These are phyloP conservation scores for Tethya wilhelma DNA, from an alignment of 37 sponge, comb jelly and placozoan species.

Conservation along the genomic window DNA sequence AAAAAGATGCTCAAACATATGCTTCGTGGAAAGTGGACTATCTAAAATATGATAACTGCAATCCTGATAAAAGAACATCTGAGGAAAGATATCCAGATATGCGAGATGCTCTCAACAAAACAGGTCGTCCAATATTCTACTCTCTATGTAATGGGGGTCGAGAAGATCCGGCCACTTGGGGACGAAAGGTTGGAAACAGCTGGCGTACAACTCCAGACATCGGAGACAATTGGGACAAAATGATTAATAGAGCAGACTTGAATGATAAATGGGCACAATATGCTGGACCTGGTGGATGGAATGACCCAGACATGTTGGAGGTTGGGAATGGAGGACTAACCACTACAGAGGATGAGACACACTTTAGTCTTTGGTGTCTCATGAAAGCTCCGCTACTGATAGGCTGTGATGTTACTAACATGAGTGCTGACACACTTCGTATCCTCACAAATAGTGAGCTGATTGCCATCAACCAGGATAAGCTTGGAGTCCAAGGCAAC, in stretches of 20 bases:
- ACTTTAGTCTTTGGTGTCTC: constrained; percentile 89
- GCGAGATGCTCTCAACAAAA: constrained; percentile 79
- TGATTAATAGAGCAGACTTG: constrained; percentile 47
- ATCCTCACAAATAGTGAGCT: constrained; percentile 87
- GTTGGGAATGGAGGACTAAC: constrained; percentile 83
- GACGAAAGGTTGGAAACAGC: constrained; percentile 77
- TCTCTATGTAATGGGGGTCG: constrained; percentile 84
- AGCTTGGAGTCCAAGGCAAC: constrained; percentile 73
- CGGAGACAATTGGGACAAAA: constrained; percentile 64
- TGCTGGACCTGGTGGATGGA: constrained; percentile 88
- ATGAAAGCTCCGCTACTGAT: constrained; percentile 88
- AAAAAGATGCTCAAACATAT: constrained; percentile 71
- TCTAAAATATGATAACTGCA: constrained; percentile 88
- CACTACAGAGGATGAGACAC: constrained; percentile 64
- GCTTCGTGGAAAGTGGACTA: constrained; percentile 82
- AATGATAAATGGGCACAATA: constrained; percentile 65
- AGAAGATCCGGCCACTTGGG: constrained; percentile 77
- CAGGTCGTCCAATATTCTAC: constrained; percentile 80
- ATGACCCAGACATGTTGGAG: constrained; percentile 91
- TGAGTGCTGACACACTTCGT: constrained; percentile 60
- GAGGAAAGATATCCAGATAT: constrained; percentile 74
- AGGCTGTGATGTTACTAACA: constrained; percentile 73
- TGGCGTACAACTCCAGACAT: constrained; percentile 91
- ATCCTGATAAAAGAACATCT: constrained; percentile 33
- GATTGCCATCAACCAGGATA: constrained; percentile 89